These are phyloP conservation scores for Hippoglossus hippoglossus DNA, from an alignment of 2,797 vertebrate genomes.

Conservation along the genomic window DNA sequence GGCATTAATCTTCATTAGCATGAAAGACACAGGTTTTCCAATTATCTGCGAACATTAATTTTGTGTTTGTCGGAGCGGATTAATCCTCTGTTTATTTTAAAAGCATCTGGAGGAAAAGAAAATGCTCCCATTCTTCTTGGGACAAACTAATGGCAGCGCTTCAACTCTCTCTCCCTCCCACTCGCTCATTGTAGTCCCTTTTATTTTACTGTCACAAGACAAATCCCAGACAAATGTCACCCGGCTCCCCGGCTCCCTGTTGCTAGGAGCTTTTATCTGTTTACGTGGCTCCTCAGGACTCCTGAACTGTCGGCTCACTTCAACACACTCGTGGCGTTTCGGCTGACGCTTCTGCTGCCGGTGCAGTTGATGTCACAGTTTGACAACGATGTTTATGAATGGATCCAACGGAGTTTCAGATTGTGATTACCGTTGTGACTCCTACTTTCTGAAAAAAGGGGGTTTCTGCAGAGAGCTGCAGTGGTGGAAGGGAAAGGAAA, in stretches of 20 bases:
- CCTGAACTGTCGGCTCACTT: slow-evolving; percentile 57
- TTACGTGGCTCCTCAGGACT: slow-evolving; percentile 56
- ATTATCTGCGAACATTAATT: slow-evolving; percentile 51
- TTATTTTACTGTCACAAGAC: slow-evolving; percentile 60
- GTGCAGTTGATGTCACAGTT: slow-evolving; percentile 27
- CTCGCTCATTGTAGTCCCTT: slow-evolving; percentile 39
- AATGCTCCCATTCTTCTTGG: slow-evolving; percentile 23
- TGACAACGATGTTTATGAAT: slow-evolving; percentile 40
- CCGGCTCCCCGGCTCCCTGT: slow-evolving; percentile 51
- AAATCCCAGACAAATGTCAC: slow-evolving; percentile 72
- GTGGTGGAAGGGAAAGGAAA: neutral
- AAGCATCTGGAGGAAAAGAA: neutral
- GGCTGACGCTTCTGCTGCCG: slow-evolving; percentile 20
- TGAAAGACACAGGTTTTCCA: slow-evolving; percentile 53
- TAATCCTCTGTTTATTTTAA: slow-evolving; percentile 8
- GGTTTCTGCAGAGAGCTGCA: neutral
- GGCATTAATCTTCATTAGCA: slow-evolving; percentile 63
- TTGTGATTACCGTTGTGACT: slow-evolving; percentile 26
- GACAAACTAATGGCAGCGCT: slow-evolving; percentile 46
- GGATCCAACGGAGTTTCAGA: slow-evolving; percentile 25
- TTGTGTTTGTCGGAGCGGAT: slow-evolving; percentile 30
- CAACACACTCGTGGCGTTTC: slow-evolving; percentile 48
- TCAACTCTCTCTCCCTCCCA: slow-evolving; percentile 2
- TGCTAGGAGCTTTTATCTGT: slow-evolving; percentile 65
- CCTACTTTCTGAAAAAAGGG: neutral